Percentiles rank a stretch among this genome's conserved stretches.
phyloP scores from a whole-genome alignment of 2,113 vertebrate genomes.

The Corythoichthys haematopterus region DNA sequence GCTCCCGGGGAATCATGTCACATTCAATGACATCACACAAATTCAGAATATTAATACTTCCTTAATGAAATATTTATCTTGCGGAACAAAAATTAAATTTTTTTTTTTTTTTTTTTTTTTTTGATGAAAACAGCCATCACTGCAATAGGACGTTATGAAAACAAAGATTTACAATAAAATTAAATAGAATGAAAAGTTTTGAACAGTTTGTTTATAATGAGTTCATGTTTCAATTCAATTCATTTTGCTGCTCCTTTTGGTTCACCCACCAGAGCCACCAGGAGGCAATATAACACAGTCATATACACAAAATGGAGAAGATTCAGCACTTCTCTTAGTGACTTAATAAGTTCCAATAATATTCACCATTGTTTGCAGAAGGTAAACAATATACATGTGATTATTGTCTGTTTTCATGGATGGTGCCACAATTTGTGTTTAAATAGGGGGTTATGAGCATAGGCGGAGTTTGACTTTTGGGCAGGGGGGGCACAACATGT shows the following conservation, averaged over 20 bases:
- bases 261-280: not conserved
- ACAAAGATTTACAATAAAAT: no score
- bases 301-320: no score
- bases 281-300: not conserved
- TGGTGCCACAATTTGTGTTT: not conserved
- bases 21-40: not conserved
- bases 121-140: no score
- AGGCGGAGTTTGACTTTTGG: no score
- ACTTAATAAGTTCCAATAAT: not conserved
- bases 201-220: no score
- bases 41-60: not conserved
- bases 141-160: no score
- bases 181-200: no score
- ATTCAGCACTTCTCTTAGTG: no score
- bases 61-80: not conserved
- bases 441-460: not conserved
- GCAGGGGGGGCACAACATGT: no score
- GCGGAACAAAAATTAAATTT: not conserved
- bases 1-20: not conserved
- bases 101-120: no score
- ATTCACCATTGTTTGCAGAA: not conserved
- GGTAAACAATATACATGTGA: not conserved
- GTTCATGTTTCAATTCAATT: no score
- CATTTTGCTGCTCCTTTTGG: no score
- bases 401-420: not conserved